Conservation (phyloP, 2,797 vertebrate genomes). For the Lepilemur ruficaudatus region DNA sequence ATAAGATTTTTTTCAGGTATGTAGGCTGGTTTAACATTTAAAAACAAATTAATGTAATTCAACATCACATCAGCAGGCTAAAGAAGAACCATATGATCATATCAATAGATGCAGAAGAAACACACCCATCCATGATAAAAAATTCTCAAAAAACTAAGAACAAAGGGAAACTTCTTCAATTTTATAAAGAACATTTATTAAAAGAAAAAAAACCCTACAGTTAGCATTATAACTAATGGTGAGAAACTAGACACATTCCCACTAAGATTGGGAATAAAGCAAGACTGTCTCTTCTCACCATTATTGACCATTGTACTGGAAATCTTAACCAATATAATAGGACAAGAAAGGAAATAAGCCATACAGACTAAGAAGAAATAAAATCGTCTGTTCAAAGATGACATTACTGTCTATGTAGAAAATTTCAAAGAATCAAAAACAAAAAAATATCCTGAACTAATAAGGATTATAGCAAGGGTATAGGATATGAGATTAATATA, state of each 20-base stretch:
- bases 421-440: neutral
- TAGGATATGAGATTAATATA: neutral
- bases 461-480: neutral
- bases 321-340: neutral
- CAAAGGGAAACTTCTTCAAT: neutral
- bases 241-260: neutral
- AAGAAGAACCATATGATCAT: neutral
- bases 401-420: neutral
- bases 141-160: neutral
- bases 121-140: neutral
- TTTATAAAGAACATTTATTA: neutral
- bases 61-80: neutral
- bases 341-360: neutral
- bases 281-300: neutral
- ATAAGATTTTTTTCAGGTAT: neutral
- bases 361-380: neutral
- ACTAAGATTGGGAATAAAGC: neutral
- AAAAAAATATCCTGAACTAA: neutral
- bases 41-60: neutral
- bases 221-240: neutral
- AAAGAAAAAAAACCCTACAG: neutral
- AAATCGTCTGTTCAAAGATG: neutral
- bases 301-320: neutral
- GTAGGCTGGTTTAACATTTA: neutral
- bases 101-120: neutral